Evolutionary conservation across 2,888 invertebrate species (phyloP).

Genomic region (Synanthedon vespiformis): DNA sequence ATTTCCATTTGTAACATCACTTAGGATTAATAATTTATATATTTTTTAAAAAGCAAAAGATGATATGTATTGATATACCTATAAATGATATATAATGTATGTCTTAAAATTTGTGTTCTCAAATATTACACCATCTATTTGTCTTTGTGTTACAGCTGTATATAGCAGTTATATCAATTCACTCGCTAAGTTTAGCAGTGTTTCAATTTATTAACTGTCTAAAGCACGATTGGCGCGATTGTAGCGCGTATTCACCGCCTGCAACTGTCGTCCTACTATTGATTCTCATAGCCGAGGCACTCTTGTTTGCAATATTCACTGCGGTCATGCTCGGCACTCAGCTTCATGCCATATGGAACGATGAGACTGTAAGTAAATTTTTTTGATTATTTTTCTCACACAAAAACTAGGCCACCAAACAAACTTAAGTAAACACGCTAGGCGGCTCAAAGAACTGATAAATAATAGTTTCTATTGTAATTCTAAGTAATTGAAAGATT

Average conservation of each 20-base stretch:
- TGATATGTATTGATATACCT: too few species aligned
- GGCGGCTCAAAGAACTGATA: too few species aligned
- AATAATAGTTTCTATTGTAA: too few species aligned
- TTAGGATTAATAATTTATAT: too few species aligned
- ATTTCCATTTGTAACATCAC: too few species aligned
- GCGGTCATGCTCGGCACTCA: conserved; percentile 98
- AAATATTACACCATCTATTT: neutral
- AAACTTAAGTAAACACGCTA: too few species aligned
- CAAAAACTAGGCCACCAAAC: too few species aligned
- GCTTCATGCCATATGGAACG: conserved; percentile 96
- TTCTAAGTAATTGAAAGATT: too few species aligned
- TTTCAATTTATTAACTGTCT: conserved; percentile 96
- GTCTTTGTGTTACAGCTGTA: conserved; percentile 80
- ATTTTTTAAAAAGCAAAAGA: too few species aligned
- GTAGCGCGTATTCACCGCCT: conserved; percentile 93
- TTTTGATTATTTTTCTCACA: too few species aligned
- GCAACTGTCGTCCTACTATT: conserved; percentile 93
- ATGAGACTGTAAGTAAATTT: conserved; percentile 84
- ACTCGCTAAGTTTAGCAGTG: conserved; percentile 91
- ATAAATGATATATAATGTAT: too few species aligned
- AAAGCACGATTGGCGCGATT: conserved; percentile 93
- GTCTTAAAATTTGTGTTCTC: neutral
- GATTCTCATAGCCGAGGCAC: conserved; percentile 92
- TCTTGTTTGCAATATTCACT: conserved; percentile 97
- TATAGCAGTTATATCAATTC: conserved; percentile 95